phyloP scores from a whole-genome alignment of 2,113 vertebrate species.

The Charadrius vociferus region DNA sequence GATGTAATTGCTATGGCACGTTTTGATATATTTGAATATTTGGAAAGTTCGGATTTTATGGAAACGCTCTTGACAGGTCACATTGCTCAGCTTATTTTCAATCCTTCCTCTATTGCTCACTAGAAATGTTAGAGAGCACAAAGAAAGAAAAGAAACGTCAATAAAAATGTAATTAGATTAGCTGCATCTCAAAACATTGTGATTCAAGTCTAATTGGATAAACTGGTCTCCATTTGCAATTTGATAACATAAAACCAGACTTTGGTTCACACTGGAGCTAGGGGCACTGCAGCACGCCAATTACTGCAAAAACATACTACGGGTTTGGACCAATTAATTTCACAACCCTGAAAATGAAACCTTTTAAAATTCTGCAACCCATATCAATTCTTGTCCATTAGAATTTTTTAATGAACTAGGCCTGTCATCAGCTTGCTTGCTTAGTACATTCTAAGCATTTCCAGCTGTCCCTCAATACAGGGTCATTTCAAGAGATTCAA shows the following conservation, averaged over 20 bases:
- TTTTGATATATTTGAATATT: background rate
- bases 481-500: background rate
- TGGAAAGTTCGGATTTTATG: background rate
- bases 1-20: background rate
- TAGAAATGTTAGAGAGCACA: background rate
- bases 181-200: conserved; percentile 51
- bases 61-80: background rate
- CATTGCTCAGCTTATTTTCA: background rate
- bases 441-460: background rate
- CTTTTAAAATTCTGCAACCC: conserved; percentile 48
- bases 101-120: background rate
- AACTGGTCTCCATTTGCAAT: conserved; percentile 23
- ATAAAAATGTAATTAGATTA: conserved; percentile 57
- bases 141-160: background rate
- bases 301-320: background rate
- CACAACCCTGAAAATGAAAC: conserved; percentile 38
- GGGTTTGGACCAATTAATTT: conserved; percentile 69
- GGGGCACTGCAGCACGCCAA: conserved; percentile 23
- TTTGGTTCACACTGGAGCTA: background rate
- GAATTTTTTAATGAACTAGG: background rate
- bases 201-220: conserved; percentile 63
- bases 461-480: background rate
- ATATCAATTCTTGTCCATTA: conserved; percentile 40
- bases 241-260: conserved; percentile 7
- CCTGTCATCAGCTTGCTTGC: conserved; percentile 13